Percentiles rank a stretch among this genome's conserved stretches.
Evolutionary conservation across 2,113 vertebrate genomes (phyloP).

Genomic region (Eurypyga helias): DNA sequence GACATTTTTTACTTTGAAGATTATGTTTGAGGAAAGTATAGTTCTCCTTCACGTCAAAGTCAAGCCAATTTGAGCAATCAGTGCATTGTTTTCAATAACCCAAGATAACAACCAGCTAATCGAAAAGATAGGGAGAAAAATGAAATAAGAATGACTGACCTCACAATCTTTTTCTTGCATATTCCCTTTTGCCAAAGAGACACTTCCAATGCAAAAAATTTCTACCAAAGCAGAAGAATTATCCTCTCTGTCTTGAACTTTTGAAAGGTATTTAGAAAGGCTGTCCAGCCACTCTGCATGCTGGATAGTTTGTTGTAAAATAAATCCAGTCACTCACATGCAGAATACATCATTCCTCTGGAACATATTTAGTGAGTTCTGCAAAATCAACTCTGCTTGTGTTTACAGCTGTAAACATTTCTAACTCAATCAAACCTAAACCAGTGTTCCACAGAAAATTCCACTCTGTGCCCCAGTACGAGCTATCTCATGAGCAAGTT

Average conservation of each 20-base stretch:
- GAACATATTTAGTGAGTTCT: not conserved
- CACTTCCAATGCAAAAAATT: not conserved
- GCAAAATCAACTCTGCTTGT: not conserved
- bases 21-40: not conserved
- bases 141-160: not conserved
- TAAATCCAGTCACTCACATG: not conserved
- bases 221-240: not conserved
- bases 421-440: constrained; percentile 14
- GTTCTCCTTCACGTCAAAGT: not conserved
- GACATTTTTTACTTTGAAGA: not conserved
- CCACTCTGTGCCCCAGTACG: not conserved
- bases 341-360: not conserved
- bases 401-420: not conserved
- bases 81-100: not conserved
- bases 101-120: not conserved
- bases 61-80: not conserved
- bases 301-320: not conserved
- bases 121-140: not conserved
- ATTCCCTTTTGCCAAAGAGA: not conserved
- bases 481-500: constrained; percentile 9
- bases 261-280: not conserved
- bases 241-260: not conserved
- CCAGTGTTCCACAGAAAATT: constrained; percentile 3
- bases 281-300: not conserved
- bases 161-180: not conserved